Evolutionary conservation across 2,113 vertebrate species (phyloP), one percentile per base, ranked within the genome.

Genomic region (Nyctibius bracteatus): DNA sequence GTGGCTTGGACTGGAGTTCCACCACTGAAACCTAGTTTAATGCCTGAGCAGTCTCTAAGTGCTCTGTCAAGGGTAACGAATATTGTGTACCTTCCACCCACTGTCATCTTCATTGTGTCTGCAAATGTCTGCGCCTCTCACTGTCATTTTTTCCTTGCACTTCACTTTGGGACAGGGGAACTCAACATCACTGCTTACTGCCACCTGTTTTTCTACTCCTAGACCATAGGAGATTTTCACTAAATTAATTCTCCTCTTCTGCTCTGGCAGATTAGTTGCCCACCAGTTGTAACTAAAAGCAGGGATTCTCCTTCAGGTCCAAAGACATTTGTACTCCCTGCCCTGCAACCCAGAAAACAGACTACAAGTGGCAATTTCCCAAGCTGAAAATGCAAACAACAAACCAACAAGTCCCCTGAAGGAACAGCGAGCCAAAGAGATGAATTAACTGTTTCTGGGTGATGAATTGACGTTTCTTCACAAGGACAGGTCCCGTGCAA

Each of bases 261-360:
- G 3, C 8, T 44, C 30, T 39, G 10, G 12, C 14, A 55, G 52
- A 47, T 43, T 24, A 65, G 3, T 10, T 77, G 27, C 9, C 27
- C 7, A 25, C 22, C 37, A n/a, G 4, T 20, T 49, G 17, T 31
- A 61, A 49, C 27, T 47, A 28, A 70, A 51, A 74, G 10, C 54
- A 46, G 20, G 9, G 21, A 59, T 28, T 16, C 7, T 67, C 7
- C 21, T 88, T 57, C 35, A 78, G 10, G 21, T 11, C 18, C 33
- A 23, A 52, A 78, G 20, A 18, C 23, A 15, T 75, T 37, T 30
- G 6, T 15, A 1, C 4, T 82, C 14, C 3, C 59, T 63, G 30
- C 5, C 30, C 1, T 1, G 1, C 15, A 66, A 3, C 28, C 10
- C 39, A n/a, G 54, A 52, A 73, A n/a, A 46, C 4, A 57, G 44